phyloP scores from a whole-genome alignment of 2,113 vertebrate species.

The Megaleporinus macrocephalus region DNA sequence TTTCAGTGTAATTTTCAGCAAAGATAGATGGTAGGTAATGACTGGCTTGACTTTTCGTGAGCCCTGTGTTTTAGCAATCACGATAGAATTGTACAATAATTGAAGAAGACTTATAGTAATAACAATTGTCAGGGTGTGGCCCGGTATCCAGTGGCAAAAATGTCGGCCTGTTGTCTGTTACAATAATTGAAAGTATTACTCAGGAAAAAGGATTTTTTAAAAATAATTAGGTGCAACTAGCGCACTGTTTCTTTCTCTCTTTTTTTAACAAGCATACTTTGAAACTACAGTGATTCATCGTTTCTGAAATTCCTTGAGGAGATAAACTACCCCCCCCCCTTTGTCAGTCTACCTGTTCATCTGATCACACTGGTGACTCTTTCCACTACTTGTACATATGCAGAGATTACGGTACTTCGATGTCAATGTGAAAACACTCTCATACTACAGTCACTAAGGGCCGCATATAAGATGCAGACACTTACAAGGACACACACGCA shows the following conservation, averaged over 20 bases:
- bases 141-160: conserved; percentile 95
- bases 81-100: conserved; percentile 90
- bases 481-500: not conserved
- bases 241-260: conserved; percentile 74
- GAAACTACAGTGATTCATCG: conserved; percentile 79
- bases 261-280: conserved; percentile 84
- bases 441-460: conserved; percentile 57
- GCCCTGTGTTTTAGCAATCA: conserved; percentile 92
- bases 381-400: conserved; percentile 65
- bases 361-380: conserved; percentile 50
- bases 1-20: conserved; percentile 89
- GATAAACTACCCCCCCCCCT: conserved; percentile 70
- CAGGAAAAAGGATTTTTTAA: conserved; percentile 86
- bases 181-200: conserved; percentile 96
- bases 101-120: conserved; percentile 81
- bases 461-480: conserved; percentile 53
- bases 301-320: conserved; percentile 68
- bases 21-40: conserved; percentile 80
- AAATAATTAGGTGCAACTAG: conserved; percentile 85
- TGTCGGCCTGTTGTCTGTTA: conserved; percentile 88
- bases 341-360: conserved; percentile 73
- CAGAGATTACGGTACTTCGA: conserved; percentile 76
- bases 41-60: conserved; percentile 75
- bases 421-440: conserved; percentile 70
- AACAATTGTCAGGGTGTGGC: conserved; percentile 92